Conservation (phyloP, 2,888 invertebrate species). For the Drosophila putrida region DNA sequence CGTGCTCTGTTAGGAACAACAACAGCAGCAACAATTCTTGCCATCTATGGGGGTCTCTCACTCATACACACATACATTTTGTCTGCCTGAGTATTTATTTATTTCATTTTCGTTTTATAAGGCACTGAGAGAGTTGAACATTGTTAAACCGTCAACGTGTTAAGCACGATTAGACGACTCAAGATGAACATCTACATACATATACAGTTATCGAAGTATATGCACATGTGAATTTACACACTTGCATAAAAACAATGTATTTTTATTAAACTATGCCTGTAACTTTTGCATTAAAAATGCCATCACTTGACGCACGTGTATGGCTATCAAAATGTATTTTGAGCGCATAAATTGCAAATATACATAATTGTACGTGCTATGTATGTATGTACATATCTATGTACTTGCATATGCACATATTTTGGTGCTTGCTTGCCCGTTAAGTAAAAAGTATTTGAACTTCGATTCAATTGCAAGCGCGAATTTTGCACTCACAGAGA, state of each 20-base stretch:
- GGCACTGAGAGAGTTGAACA: slow-evolving; percentile 40
- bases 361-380: too few species aligned
- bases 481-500: slow-evolving; percentile 18
- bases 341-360: slow-evolving; percentile 22
- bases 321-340: slow-evolving; percentile 28
- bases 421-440: slow-evolving; percentile 19
- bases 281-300: background rate
- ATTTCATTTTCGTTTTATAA: slow-evolving; percentile 48
- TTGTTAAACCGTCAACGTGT: slow-evolving; percentile 50
- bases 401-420: background rate
- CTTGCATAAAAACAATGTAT: background rate
- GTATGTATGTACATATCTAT: too few species aligned
- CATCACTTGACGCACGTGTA: slow-evolving; percentile 35
- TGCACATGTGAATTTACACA: too few species aligned
- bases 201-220: slow-evolving; percentile 16
- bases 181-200: slow-evolving; percentile 15
- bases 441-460: slow-evolving; percentile 28
- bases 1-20: slow-evolving; percentile 68
- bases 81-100: slow-evolving; percentile 35
- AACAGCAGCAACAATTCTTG: slow-evolving; percentile 54
- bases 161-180: slow-evolving; percentile 39
- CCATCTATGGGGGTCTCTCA: slow-evolving; percentile 55
- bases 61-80: background rate
- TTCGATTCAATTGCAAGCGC: slow-evolving; percentile 27
- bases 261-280: background rate